A percentile compares a stretch with the other conserved stretches of the same genome.
phyloP scores from a whole-genome alignment of 1,140 invertebrate genomes.

The Brachionus rotundiformis region DNA sequence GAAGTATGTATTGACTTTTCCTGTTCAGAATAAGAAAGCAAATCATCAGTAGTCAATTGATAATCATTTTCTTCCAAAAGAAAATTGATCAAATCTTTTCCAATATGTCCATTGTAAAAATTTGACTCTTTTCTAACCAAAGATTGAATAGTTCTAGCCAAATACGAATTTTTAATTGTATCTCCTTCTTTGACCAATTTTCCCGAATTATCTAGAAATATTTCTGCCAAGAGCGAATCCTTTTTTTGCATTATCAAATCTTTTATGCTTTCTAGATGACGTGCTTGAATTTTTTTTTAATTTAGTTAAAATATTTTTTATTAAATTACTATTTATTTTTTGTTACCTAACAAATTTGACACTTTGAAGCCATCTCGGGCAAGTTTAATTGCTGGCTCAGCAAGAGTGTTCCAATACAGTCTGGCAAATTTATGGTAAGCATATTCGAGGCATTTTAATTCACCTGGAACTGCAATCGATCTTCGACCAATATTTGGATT shows the following conservation, averaged over 20 bases:
- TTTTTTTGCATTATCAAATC: background rate
- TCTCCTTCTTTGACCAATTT: slow-evolving; percentile 52
- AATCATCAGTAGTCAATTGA: background rate
- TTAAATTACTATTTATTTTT: background rate
- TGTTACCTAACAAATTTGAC: background rate
- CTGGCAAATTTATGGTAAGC: slow-evolving; percentile 42
- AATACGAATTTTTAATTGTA: slow-evolving; percentile 50
- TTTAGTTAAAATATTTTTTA: background rate
- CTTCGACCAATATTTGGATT: slow-evolving; percentile 7
- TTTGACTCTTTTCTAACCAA: slow-evolving; percentile 19
- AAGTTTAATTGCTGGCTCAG: slow-evolving; percentile 39
- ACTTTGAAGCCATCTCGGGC: slow-evolving; percentile 6
- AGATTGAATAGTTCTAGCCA: slow-evolving; percentile 49
- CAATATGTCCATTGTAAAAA: slow-evolving; percentile 30
- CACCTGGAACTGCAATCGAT: slow-evolving; percentile 38
- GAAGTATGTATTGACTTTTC: background rate
- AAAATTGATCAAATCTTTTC: background rate
- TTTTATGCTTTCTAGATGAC: slow-evolving; percentile 12
- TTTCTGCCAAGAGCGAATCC: background rate
- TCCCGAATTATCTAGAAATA: slow-evolving; percentile 52
- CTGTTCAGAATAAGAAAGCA: slow-evolving; percentile 13
- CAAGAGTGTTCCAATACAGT: slow-evolving; percentile 43
- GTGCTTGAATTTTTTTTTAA: slow-evolving; percentile 17
- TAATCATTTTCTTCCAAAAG: background rate
- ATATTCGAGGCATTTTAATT: slow-evolving; percentile 41